A percentile compares a stretch with the other conserved stretches of the same genome.
phyloP scores from a whole-genome alignment of 2,113 vertebrate genomes.

The Pan troglodytes region NHGRI_mPanTro3-v2.1_pri NC_072398.2:78235501-78236000 shows the following conservation, averaged over 20 bases:
- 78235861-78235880: neutral
- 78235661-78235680: neutral
- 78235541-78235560: neutral
- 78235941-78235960: neutral
- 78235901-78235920: neutral
- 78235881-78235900: neutral
- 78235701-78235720: neutral
- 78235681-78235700: neutral
- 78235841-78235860: neutral
- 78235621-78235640: neutral
- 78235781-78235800: neutral
- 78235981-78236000: neutral
- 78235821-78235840: neutral
- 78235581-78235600: neutral
- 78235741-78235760: neutral
- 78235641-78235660: neutral
- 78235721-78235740: neutral
- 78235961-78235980: neutral
- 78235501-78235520: neutral
- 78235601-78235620: neutral
- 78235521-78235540: neutral
- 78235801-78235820: neutral
- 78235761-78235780: neutral
- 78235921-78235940: neutral
- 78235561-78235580: neutral